Evolutionary conservation across 2,888 invertebrate genomes (phyloP).

Genomic region (Miltochrista miniata): DNA sequence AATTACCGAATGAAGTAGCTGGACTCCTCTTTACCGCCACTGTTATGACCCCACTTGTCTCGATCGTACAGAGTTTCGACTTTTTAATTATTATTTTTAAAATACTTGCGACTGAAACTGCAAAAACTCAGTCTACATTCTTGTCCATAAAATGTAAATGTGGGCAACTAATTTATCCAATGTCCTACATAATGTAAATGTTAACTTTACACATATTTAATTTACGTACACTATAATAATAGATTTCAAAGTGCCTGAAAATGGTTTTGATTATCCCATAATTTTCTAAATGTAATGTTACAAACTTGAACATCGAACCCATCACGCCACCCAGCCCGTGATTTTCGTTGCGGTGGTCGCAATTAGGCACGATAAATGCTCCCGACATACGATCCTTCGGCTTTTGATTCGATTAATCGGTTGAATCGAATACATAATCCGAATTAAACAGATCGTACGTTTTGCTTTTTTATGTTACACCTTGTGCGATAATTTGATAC

Average conservation of each 20-base stretch:
- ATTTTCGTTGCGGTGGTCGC: slow-evolving; percentile 72
- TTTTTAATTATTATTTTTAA: too few species aligned
- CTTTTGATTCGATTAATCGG: slow-evolving; percentile 73
- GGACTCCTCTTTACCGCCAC: too few species aligned
- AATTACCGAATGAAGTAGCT: slow-evolving; percentile 2
- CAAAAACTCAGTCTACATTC: too few species aligned
- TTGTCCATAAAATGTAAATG: too few species aligned
- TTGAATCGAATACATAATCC: slow-evolving; percentile 65
- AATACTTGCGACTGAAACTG: too few species aligned
- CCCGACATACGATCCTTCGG: slow-evolving; percentile 68
- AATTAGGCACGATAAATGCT: slow-evolving; percentile 79
- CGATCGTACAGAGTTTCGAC: too few species aligned
- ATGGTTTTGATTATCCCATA: slow-evolving; percentile 33
- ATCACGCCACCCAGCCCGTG: slow-evolving; percentile 73
- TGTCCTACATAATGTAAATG: not conserved
- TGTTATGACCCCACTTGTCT: too few species aligned
- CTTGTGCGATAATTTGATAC: slow-evolving; percentile 57
- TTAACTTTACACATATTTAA: slow-evolving; percentile 4
- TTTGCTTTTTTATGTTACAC: slow-evolving; percentile 70
- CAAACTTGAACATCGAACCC: slow-evolving; percentile 44
- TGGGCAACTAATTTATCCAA: too few species aligned
- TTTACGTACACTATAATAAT: slow-evolving; percentile 13
- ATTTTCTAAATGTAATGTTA: slow-evolving; percentile 37
- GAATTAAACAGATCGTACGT: slow-evolving; percentile 69
- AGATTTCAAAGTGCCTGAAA: slow-evolving; percentile 13